Evolutionary conservation across 2,797 vertebrate genomes (phyloP).

Genomic region (Acanthurus leucopareius): DNA sequence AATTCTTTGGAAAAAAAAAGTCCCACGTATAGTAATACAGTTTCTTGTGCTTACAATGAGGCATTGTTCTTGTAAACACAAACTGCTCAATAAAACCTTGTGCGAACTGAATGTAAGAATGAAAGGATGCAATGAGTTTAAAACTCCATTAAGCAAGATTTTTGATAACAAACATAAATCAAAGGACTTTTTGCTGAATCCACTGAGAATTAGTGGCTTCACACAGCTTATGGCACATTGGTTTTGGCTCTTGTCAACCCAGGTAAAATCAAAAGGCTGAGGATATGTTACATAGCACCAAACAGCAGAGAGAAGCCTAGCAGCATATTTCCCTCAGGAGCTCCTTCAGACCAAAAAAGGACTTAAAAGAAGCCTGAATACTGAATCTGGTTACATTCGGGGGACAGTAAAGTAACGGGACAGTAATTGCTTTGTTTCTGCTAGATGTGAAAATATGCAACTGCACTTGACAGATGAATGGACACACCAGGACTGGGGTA

Average conservation of each 20-base stretch:
- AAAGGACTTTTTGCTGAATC: neutral
- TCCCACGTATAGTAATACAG: constrained; percentile 56
- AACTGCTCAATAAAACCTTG: neutral
- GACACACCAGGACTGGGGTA: neutral
- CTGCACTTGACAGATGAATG: neutral
- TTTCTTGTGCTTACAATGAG: constrained; percentile 44
- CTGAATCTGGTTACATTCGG: neutral
- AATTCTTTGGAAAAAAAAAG: constrained; percentile 38
- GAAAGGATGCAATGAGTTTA: neutral
- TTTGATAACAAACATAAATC: neutral
- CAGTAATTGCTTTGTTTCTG: neutral
- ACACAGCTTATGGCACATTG: neutral
- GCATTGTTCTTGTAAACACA: constrained; percentile 32
- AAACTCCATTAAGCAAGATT: constrained; percentile 40
- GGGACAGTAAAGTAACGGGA: constrained; percentile 1
- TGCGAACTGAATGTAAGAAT: neutral
- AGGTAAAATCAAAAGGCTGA: neutral
- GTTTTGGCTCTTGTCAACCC: neutral
- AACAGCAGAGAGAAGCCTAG: neutral
- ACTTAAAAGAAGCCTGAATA: neutral
- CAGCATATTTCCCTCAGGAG: neutral
- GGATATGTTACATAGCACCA: neutral
- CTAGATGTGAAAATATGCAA: neutral
- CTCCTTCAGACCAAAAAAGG: constrained; percentile 2
- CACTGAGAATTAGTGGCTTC: constrained; percentile 5